Base-by-base conservation (phyloP, 2,888 invertebrate genomes). In the Limnephilus auricula region DNA sequence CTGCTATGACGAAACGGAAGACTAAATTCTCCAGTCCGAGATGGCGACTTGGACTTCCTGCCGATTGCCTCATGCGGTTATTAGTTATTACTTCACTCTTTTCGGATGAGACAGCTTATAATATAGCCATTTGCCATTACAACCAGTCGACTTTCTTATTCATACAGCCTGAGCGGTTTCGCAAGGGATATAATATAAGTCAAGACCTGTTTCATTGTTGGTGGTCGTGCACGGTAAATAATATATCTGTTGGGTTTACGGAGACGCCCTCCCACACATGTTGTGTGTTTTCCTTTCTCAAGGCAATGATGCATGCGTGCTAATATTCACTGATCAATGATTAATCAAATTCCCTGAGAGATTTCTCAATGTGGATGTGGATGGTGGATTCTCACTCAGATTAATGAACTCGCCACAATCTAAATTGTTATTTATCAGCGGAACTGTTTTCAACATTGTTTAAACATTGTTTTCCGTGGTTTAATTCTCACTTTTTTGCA, bases 11-110 rank as follows among this genome's bases (percentile, higher is more conserved):
- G 34, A 79, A 88, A 88, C 79, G 87, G 30, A 88, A 86, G 45
- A 45, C 50, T 65, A 13, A 78, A 34, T 37, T 88, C 50, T 86
- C 50, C 50, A 86, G 45, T 82, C 87, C 50, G 30, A 79, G 87
- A 87, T 50, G 78, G 79, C 87, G 6, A 25, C 87, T 85, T 86
- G 32, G 79, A 88, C 87, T 88, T 88, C 78, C 87, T 88, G n/a
- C 34, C 31, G 34, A 40, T 79, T 34, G 87, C 79, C 65, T 86
- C 86, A 40, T 31, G 15, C 25, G n/a, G 87, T 78, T 40, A n/a
- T 79, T 37, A 85, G 45, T 45, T 45, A 34, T 88, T 65, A 79
- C 87, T 88, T 78, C 65, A 78, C 78, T 45, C 65, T 65, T 85
- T 88, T 88, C 79, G 78, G 87, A 88, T 78, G 87, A 79, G 31